phyloP scores from a whole-genome alignment of 2,888 invertebrate species.

The Spodoptera littoralis region DNA sequence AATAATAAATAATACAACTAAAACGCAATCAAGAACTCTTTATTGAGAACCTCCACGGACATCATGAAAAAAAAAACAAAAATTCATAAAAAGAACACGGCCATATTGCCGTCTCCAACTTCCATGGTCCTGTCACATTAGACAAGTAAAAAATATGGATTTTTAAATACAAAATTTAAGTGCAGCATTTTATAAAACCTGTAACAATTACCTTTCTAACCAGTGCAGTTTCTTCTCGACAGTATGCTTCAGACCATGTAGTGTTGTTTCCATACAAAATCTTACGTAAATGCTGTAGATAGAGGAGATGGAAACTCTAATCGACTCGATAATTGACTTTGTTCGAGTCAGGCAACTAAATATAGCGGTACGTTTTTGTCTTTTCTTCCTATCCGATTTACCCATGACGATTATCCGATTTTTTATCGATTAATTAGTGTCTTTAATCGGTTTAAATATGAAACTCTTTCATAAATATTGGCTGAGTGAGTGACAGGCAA shows the following conservation, averaged over 20 bases:
- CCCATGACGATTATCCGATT: conserved; percentile 17
- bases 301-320: conserved; percentile 65
- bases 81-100: conserved; percentile 58
- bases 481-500: too few species aligned
- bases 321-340: conserved; percentile 69
- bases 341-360: conserved; percentile 74
- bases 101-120: background rate
- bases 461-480: too few species aligned
- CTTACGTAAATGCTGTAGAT: conserved; percentile 68
- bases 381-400: conserved; percentile 51
- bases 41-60: background rate
- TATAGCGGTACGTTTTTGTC: conserved; percentile 68
- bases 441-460: too few species aligned
- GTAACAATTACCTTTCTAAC: conserved; percentile 74
- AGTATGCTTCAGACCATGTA: conserved; percentile 85
- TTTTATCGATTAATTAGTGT: too few species aligned
- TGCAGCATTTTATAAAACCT: conserved; percentile 14
- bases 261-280: conserved; percentile 80
- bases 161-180: conserved; percentile 29
- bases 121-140: conserved; percentile 34
- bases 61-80: conserved; percentile 17
- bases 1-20: conserved; percentile 14
- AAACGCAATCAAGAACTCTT: conserved; percentile 12
- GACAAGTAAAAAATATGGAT: conserved; percentile 40
- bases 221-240: conserved; percentile 78